Evolutionary conservation across 2,888 invertebrate species (phyloP).

Genomic region (Hedya salicella): DNA sequence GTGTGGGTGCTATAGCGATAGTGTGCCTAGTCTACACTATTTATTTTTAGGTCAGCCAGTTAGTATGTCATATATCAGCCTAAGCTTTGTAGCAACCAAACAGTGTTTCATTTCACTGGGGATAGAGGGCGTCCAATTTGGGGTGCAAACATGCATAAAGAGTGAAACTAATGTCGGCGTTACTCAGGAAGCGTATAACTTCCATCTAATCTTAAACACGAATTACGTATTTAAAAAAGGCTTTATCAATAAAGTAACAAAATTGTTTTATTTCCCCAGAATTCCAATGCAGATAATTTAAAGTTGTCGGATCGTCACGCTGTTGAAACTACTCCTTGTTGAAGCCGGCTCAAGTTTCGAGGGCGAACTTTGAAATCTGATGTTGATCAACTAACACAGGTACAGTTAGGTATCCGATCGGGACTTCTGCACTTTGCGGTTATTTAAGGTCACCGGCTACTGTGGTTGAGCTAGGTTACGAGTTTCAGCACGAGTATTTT

Average conservation of each 20-base stretch:
- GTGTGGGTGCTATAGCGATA: no score
- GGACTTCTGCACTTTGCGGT: constrained; percentile 29
- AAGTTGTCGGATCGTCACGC: constrained; percentile 1
- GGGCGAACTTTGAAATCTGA: constrained; percentile 28
- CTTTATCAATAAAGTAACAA: not conserved
- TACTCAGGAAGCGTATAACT: no score
- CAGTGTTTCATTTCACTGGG: no score
- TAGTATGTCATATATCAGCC: no score
- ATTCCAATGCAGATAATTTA: constrained; percentile 13
- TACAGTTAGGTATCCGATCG: constrained; percentile 25
- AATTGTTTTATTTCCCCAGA: constrained; percentile 1
- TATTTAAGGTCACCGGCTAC: constrained; percentile 4
- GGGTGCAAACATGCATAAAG: no score
- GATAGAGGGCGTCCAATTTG: no score
- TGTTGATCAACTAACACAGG: constrained; percentile 38
- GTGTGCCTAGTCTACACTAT: no score
- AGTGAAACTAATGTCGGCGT: no score
- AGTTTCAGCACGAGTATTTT: not conserved
- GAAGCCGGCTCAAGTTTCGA: constrained; percentile 23
- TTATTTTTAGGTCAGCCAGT: no score
- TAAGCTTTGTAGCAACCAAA: no score
- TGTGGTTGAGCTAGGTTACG: no score
- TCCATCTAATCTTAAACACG: no score
- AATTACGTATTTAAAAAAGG: not conserved
- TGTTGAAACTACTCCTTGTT: constrained; percentile 22